Evolutionary conservation across 2,797 vertebrate species (phyloP).

Genomic region (Scolopax bukidnonensis): DNA sequence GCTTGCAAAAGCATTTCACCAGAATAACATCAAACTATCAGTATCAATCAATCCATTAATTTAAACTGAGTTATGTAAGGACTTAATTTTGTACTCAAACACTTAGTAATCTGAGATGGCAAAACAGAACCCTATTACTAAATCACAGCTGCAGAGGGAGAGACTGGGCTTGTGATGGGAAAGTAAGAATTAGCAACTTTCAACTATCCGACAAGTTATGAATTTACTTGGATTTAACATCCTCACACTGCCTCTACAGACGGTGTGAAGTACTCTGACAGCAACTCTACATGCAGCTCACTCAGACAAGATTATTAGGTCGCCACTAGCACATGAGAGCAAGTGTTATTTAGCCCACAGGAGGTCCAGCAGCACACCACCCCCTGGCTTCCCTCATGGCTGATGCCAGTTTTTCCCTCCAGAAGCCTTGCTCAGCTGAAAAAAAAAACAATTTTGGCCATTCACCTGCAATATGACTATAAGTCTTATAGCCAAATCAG

Average conservation of each 20-base stretch:
- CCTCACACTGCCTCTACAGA: not conserved
- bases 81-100: conserved; percentile 10
- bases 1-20: not conserved
- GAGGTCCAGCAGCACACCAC: not conserved
- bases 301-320: not conserved
- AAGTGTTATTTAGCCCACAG: not conserved
- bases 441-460: not conserved
- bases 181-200: not conserved
- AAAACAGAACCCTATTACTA: not conserved
- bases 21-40: not conserved
- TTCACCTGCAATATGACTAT: not conserved
- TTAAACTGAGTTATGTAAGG: not conserved
- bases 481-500: not conserved
- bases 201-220: not conserved
- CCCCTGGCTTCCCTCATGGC: not conserved
- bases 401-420: not conserved
- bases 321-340: not conserved
- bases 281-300: not conserved
- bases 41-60: conserved; percentile 8
- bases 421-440: not conserved
- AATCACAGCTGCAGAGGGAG: not conserved
- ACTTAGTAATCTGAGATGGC: not conserved
- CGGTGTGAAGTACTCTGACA: not conserved
- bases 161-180: not conserved
- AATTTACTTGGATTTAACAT: not conserved